Evolutionary conservation across 2,113 vertebrate genomes (phyloP).

Genomic region (Tenebrosternarchus preto): DNA sequence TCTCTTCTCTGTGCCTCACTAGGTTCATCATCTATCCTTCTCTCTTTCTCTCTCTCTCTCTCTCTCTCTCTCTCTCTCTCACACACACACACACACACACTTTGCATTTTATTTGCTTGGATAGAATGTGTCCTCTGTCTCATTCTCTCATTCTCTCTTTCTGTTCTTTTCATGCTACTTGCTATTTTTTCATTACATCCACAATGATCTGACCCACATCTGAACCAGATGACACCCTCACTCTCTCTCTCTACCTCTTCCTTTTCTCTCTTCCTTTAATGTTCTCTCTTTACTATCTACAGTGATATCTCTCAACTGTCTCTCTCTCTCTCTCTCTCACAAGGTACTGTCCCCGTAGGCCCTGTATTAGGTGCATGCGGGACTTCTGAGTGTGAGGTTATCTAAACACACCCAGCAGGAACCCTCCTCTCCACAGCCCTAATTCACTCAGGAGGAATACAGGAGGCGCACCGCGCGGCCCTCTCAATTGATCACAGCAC

Average conservation of each 20-base stretch:
- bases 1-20: background rate
- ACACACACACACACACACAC: too few species aligned
- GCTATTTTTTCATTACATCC: too few species aligned
- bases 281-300: background rate
- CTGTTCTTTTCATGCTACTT: too few species aligned
- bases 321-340: background rate
- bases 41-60: background rate
- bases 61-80: slow-evolving; percentile 9
- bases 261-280: background rate
- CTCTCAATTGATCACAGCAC: slow-evolving; percentile 41
- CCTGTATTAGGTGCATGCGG: slow-evolving; percentile 5
- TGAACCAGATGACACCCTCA: background rate
- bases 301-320: background rate
- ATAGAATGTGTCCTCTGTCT: too few species aligned
- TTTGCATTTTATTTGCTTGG: too few species aligned
- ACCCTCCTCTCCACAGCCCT: slow-evolving; percentile 26
- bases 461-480: slow-evolving; percentile 21
- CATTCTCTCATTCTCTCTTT: too few species aligned
- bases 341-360: slow-evolving; percentile 16
- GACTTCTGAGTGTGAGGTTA: slow-evolving; percentile 41
- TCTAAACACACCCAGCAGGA: slow-evolving; percentile 54
- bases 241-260: background rate
- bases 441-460: slow-evolving; percentile 52
- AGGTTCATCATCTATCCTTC: background rate
- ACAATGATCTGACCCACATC: too few species aligned